These are phyloP conservation scores for Pachypanchax playfairii DNA, from an alignment of 2,113 vertebrate genomes.

Conservation along the genomic window DNA sequence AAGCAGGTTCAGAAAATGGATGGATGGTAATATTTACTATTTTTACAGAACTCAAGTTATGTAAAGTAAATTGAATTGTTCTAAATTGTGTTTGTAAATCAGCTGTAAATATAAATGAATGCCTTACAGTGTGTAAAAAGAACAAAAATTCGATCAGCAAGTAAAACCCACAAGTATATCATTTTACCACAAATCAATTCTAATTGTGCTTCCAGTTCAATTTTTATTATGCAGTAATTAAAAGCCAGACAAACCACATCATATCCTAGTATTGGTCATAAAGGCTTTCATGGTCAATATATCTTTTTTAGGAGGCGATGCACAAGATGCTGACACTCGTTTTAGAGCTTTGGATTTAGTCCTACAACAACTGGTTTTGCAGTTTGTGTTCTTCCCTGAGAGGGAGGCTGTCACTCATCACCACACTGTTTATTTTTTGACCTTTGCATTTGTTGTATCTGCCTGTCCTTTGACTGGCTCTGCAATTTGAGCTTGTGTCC, in stretches of 20 bases:
- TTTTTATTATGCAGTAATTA: slow-evolving; percentile 14
- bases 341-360: slow-evolving; percentile 23
- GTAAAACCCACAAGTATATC: slow-evolving; percentile 4
- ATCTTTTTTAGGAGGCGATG: slow-evolving; percentile 1
- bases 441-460: slow-evolving; percentile 68
- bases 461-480: slow-evolving; percentile 59
- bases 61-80: not conserved
- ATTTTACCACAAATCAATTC: slow-evolving; percentile 3
- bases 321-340: slow-evolving; percentile 17
- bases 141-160: not conserved
- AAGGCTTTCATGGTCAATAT: not conserved
- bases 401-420: slow-evolving; percentile 58
- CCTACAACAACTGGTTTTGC: slow-evolving; percentile 26
- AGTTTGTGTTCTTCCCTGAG: slow-evolving; percentile 32
- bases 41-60: too few species aligned
- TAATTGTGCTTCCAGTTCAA: not conserved
- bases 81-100: not conserved
- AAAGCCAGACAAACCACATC: slow-evolving; percentile 4
- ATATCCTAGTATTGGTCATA: slow-evolving; percentile 4
- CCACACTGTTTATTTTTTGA: slow-evolving; percentile 70
- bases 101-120: not conserved
- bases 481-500: slow-evolving; percentile 51
- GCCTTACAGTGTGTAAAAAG: not conserved
- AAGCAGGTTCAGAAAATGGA: too few species aligned
- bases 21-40: too few species aligned